Conservation (phyloP, 2,113 vertebrate genomes). For the Panthera uncia region DNA sequence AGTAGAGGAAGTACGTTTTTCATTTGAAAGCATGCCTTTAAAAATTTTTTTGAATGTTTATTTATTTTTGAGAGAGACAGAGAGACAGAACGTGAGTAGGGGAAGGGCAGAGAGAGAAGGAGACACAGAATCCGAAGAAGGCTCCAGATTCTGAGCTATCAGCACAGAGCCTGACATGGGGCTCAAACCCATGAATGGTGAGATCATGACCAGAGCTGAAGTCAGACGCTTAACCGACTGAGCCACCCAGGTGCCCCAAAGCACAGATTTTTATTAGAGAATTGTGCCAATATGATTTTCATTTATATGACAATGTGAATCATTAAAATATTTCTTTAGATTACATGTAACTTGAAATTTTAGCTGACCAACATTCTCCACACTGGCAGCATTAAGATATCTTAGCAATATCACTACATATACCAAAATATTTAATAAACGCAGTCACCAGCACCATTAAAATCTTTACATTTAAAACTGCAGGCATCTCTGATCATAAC, state of each 20-base stretch:
- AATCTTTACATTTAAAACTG: not conserved
- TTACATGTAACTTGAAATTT: not conserved
- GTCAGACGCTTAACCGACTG: too few relatives aligned
- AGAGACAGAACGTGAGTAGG: too few relatives aligned
- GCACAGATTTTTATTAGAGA: constrained; percentile 6
- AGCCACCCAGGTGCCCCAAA: too few relatives aligned
- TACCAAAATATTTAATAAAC: not conserved
- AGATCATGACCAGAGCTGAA: too few relatives aligned
- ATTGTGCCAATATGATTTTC: not conserved
- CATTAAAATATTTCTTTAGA: not conserved
- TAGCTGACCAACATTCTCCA: not conserved
- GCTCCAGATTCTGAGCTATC: too few relatives aligned
- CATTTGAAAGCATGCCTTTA: not conserved
- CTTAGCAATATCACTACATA: not conserved
- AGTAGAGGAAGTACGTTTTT: not conserved
- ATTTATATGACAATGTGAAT: not conserved
- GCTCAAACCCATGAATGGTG: too few relatives aligned
- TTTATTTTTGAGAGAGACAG: too few relatives aligned
- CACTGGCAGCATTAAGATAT: not conserved
- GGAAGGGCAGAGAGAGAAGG: too few relatives aligned
- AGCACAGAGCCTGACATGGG: too few relatives aligned
- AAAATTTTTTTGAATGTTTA: too few relatives aligned
- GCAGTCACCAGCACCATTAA: not conserved
- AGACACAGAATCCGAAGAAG: too few relatives aligned
- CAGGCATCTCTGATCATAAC: not conserved